Evolutionary conservation across 2,113 vertebrate species (phyloP).

Genomic region (Taurulus bubalis): DNA sequence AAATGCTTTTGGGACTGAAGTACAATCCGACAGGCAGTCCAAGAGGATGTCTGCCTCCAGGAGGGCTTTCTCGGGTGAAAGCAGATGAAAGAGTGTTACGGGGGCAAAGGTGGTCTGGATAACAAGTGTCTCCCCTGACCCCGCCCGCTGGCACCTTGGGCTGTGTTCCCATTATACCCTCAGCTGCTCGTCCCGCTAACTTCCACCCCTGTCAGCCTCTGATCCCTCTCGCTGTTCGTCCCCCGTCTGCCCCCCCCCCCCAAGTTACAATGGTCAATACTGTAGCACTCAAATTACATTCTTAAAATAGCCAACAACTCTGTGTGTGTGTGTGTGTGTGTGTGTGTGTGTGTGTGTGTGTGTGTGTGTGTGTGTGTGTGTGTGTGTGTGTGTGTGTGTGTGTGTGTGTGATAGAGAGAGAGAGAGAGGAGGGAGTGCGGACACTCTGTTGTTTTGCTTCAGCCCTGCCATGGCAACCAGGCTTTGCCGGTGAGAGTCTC

Average conservation of each 20-base stretch:
- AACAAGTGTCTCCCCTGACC: slow-evolving; percentile 64
- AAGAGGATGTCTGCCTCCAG: slow-evolving; percentile 2
- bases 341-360: slow-evolving; percentile 37
- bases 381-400: slow-evolving; percentile 46
- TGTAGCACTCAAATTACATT: slow-evolving; percentile 72
- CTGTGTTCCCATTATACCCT: slow-evolving; percentile 36
- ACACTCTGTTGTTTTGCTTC: slow-evolving; percentile 66
- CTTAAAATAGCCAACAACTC: slow-evolving; percentile 78
- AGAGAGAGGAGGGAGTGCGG: slow-evolving; percentile 17
- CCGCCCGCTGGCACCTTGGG: slow-evolving; percentile 47
- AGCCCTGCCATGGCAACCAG: slow-evolving; percentile 81
- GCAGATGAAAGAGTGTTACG: slow-evolving; percentile 54
- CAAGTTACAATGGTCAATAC: slow-evolving; percentile 56
- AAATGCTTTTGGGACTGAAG: slow-evolving; percentile 30
- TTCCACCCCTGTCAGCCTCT: slow-evolving; percentile 41
- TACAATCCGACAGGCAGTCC: slow-evolving; percentile 15
- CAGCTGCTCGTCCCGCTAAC: slow-evolving; percentile 39
- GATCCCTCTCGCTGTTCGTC: slow-evolving; percentile 6
- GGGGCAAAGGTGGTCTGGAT: slow-evolving; percentile 53
- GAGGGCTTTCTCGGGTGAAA: slow-evolving; percentile 36
- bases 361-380: slow-evolving; percentile 42
- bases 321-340: slow-evolving; percentile 40
- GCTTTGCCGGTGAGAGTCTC: slow-evolving; percentile 65
- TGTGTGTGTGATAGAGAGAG: slow-evolving; percentile 12
- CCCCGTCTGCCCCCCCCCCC: slow-evolving; percentile 46